Base-by-base conservation (phyloP, 1,140 invertebrate genomes). In the Drosophila subobscura region DNA sequence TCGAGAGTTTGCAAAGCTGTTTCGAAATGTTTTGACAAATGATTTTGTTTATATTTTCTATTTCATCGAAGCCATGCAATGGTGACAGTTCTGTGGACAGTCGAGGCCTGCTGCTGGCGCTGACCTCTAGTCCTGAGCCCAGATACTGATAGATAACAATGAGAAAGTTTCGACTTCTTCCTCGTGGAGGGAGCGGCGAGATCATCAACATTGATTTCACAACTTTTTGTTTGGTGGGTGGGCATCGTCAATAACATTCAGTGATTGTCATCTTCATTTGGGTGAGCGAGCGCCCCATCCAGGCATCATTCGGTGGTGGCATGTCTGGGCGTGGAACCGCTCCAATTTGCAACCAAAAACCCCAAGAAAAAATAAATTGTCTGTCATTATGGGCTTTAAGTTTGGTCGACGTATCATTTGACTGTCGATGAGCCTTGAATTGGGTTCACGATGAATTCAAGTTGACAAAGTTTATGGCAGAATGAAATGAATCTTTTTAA, bases 31-130 rank as follows among this genome's bases (percentile, higher is more conserved):
- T 88, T 88, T 86, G 81, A 88, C 81, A 86, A 86, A 86, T 86
- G 81, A 86, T 88, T 86, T 88, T 86, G 81, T 86, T 86, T 88
- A 86, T 81, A 86, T 86, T 86, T 86, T 86, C 85, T 74, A 83
- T 88, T 88, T 88, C 81, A 88, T 83, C 81, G 81, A 81, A 57
- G 72, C 74, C 78, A 56, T 55, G 68, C 76, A 42, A 68, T 77
- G 63, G 72, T 49, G 72, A 79, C 74, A 59, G 51, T 76, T 75
- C 25, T 84, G 79, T 29, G 79, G 81, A 60, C 66, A 57, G 61
- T 45, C n/a, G 51, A 45, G 14, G n/a, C 33, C 40, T 33, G 25
- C 37, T 25, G 27, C 66, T 65, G 59, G 37, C 37, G 27, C 63
- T 41, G 10, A 4, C 22, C n/a, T 8, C 8, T 4, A 5, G 25